Conservation (phyloP, 2,888 invertebrate genomes). For the Drosophila paramelanica region DNA sequence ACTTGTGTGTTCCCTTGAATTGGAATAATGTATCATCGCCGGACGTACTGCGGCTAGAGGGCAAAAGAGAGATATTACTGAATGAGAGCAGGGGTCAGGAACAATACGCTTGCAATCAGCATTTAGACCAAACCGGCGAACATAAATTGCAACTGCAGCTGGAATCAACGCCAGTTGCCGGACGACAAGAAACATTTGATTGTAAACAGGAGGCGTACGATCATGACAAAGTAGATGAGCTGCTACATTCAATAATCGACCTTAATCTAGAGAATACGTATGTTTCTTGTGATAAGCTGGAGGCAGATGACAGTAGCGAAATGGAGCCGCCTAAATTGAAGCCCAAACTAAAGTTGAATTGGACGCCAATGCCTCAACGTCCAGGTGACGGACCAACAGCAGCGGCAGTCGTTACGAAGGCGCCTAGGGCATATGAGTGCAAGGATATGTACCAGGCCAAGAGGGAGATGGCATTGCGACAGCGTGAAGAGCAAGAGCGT, state of each 20-base stretch:
- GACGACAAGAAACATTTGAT: background rate
- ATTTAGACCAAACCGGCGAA: background rate
- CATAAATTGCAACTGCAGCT: constrained; percentile 1
- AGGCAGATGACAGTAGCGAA: background rate
- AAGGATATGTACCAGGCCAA: constrained; percentile 79
- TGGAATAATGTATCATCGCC: constrained; percentile 16
- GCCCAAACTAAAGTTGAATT: constrained; percentile 9
- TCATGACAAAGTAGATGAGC: background rate
- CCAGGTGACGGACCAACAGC: background rate
- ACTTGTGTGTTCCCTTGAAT: constrained; percentile 34
- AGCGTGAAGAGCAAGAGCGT: constrained; percentile 76
- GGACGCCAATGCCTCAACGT: constrained; percentile 9
- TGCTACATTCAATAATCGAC: background rate
- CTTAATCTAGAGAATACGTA: background rate
- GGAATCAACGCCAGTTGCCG: background rate
- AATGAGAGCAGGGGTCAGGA: background rate
- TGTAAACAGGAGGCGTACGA: background rate
- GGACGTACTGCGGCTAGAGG: constrained; percentile 36
- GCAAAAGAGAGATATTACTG: constrained; percentile 58
- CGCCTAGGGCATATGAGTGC: constrained; percentile 72
- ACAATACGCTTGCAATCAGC: background rate
- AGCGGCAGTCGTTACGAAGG: background rate
- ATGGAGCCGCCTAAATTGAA: background rate
- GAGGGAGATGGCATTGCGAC: constrained; percentile 62
- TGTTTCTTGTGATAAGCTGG: background rate